Conservation (phyloP, 2,113 vertebrate genomes). For the Pseudonaja textilis region DNA sequence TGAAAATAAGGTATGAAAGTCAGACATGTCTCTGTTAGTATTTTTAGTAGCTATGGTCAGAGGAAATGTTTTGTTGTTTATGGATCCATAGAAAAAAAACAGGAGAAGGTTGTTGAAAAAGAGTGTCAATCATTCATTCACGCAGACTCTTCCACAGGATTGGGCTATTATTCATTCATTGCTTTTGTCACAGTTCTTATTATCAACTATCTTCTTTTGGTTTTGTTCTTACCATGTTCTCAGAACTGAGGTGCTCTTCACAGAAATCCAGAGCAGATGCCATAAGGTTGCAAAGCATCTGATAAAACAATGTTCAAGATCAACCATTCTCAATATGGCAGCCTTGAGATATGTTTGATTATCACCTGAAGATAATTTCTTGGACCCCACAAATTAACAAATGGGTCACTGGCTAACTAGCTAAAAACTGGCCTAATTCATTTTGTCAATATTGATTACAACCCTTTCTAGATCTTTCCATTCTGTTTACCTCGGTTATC, state of each 20-base stretch:
- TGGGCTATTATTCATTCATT: background rate
- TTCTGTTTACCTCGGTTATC: background rate
- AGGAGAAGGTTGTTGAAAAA: background rate
- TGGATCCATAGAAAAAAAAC: background rate
- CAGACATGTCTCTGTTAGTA: slow-evolving; percentile 26
- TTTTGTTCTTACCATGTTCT: background rate
- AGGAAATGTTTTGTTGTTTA: background rate
- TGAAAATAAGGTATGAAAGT: slow-evolving; percentile 36
- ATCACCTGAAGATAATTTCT: background rate
- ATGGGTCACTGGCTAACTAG: background rate
- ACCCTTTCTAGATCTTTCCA: background rate
- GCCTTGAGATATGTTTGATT: background rate
- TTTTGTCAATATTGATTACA: background rate
- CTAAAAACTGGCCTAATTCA: background rate
- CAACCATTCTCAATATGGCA: background rate
- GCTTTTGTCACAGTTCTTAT: background rate
- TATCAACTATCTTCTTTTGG: background rate
- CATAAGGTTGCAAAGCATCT: background rate
- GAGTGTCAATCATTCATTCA: background rate
- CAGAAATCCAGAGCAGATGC: background rate
- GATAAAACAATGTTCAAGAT: background rate
- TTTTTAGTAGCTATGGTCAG: background rate
- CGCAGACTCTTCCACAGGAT: background rate
- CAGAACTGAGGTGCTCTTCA: background rate
- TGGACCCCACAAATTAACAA: background rate